Percentiles rank a stretch among this genome's conserved stretches.
These are phyloP conservation scores for Archaeoteleia sp. DNA, from an alignment of 2,888 invertebrate species.

Conservation along the genomic window DNA sequence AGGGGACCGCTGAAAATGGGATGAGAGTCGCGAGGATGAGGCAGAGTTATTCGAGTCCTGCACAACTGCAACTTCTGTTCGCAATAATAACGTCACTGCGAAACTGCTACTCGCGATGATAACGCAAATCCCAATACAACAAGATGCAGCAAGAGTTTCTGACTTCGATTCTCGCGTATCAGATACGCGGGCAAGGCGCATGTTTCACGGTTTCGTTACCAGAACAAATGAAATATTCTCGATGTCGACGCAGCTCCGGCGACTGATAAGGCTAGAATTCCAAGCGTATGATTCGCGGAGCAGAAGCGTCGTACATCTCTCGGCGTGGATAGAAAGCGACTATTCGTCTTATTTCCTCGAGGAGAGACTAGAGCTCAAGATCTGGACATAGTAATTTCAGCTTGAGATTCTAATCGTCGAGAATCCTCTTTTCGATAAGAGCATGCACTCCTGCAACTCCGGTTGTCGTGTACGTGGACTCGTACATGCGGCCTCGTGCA, in stretches of 20 bases:
- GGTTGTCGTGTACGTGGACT: constrained; percentile 2
- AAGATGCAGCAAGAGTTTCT: constrained; percentile 27
- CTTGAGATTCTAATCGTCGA: constrained; percentile 53
- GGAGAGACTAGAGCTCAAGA: constrained; percentile 4
- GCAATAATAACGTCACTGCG: constrained; percentile 52
- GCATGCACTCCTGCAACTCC: constrained; percentile 3
- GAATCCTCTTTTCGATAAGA: constrained; percentile 35
- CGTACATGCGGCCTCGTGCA: too few species aligned
- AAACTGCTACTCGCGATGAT: constrained; percentile 35
- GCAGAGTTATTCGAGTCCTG: constrained; percentile 65
- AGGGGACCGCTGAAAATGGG: constrained; percentile 18
- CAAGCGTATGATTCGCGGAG: constrained; percentile 12
- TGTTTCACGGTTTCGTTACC: constrained; percentile 14
- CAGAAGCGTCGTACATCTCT: constrained; percentile 4
- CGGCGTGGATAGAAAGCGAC: constrained; percentile 9
- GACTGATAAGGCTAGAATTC: constrained; percentile 20
- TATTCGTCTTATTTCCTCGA: constrained; percentile 25
- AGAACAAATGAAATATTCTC: constrained; percentile 13
- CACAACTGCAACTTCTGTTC: constrained; percentile 52
- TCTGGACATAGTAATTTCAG: constrained; percentile 23
- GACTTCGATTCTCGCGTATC: constrained; percentile 4
- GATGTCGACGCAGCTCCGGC: background rate
- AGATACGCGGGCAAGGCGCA: background rate
- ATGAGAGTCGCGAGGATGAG: constrained; percentile 26
- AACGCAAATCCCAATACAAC: constrained; percentile 43